Percentiles rank a stretch among this genome's conserved stretches.
Evolutionary conservation across 2,888 invertebrate species (phyloP).

Genomic region (Bimastos eiseni): DNA sequence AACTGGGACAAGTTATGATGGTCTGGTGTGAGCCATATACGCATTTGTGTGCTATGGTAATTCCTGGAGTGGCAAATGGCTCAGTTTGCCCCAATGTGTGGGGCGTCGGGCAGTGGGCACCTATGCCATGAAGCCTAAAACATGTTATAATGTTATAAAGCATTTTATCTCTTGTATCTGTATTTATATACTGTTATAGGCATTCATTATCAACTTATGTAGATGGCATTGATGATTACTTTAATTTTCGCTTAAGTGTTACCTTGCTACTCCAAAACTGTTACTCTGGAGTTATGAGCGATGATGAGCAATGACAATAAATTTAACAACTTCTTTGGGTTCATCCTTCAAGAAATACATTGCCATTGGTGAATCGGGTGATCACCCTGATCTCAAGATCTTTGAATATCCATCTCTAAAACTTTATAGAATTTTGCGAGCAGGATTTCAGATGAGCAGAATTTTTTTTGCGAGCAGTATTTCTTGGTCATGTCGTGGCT

Average conservation of each 20-base stretch:
- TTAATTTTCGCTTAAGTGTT: neutral
- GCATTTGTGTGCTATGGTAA: too few species aligned
- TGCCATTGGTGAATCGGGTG: slow-evolving; percentile 82
- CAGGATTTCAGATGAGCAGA: slow-evolving; percentile 66
- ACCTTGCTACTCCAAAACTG: neutral
- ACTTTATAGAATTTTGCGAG: slow-evolving; percentile 73
- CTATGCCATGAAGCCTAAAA: too few species aligned
- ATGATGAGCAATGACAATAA: neutral
- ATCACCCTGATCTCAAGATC: slow-evolving; percentile 75
- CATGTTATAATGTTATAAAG: too few species aligned
- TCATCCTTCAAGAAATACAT: slow-evolving; percentile 70
- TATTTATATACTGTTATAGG: too few species aligned
- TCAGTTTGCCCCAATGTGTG: too few species aligned
- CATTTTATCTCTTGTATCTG: too few species aligned
- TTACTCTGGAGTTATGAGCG: neutral
- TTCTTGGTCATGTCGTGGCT: neutral
- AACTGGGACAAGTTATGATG: too few species aligned
- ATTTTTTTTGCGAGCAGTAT: neutral
- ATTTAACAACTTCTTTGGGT: slow-evolving; percentile 48
- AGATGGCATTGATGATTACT: neutral
- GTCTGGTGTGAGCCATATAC: too few species aligned
- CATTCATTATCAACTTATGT: too few species aligned
- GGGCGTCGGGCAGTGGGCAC: too few species aligned
- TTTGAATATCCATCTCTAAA: slow-evolving; percentile 82
- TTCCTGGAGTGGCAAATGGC: too few species aligned